phyloP scores from a whole-genome alignment of 2,113 vertebrate genomes.

The Trogon melanurus region DNA sequence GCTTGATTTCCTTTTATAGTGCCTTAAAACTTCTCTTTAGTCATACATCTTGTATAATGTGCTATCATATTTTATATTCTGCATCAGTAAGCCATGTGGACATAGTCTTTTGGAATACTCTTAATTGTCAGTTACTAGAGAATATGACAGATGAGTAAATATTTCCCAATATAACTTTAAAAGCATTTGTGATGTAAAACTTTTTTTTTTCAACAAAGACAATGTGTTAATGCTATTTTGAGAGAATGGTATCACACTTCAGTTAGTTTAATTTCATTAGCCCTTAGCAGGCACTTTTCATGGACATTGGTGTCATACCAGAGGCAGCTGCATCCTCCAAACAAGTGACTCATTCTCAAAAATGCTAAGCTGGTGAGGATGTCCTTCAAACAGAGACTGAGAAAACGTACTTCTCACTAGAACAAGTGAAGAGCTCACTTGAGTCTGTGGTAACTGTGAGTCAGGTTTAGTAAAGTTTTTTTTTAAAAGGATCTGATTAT shows the following conservation, averaged over 20 bases:
- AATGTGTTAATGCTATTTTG: not conserved
- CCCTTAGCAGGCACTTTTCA: not conserved
- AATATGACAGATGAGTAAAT: not conserved
- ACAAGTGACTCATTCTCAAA: not conserved
- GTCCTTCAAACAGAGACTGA: not conserved
- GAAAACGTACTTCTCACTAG: not conserved
- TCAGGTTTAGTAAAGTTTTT: not conserved
- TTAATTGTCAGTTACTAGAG: not conserved
- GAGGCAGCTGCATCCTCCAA: not conserved
- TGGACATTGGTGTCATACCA: not conserved
- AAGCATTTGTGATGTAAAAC: not conserved
- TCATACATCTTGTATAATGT: not conserved
- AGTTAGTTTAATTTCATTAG: not conserved
- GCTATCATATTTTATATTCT: not conserved
- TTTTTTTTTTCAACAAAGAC: not conserved
- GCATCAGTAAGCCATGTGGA: not conserved
- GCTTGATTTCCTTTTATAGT: not conserved
- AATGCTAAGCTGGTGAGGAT: not conserved
- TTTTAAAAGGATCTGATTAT: not conserved
- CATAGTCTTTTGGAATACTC: not conserved
- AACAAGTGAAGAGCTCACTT: not conserved
- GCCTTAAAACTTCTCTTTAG: not conserved
- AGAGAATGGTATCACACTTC: not conserved
- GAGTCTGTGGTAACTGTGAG: not conserved
- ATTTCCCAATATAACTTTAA: not conserved